These are phyloP conservation scores for Phaetusa simplex DNA, from an alignment of 2,113 vertebrate species.

Conservation along the genomic window DNA sequence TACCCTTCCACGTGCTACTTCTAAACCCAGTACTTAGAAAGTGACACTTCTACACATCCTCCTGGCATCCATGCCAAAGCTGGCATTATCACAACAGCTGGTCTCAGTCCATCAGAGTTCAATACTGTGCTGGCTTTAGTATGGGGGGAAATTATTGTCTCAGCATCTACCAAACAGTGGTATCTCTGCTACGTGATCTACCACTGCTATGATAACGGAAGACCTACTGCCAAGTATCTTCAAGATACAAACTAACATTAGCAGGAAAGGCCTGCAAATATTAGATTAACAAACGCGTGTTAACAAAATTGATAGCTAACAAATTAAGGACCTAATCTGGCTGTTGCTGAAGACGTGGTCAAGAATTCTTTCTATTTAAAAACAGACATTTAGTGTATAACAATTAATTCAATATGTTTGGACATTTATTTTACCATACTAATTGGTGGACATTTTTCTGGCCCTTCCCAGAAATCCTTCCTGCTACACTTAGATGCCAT, in stretches of 20 bases:
- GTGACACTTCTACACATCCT: not conserved
- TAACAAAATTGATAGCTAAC: not conserved
- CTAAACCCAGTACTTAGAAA: not conserved
- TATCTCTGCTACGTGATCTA: not conserved
- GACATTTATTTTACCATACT: not conserved
- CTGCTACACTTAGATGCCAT: not conserved
- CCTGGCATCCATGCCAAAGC: not conserved
- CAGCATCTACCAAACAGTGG: not conserved
- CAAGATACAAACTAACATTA: not conserved
- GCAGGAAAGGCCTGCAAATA: not conserved
- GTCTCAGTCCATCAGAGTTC: slow-evolving; percentile 22
- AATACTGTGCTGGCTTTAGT: not conserved
- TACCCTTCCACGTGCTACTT: not conserved
- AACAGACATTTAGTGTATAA: not conserved
- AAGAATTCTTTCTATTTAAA: not conserved
- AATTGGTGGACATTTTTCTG: not conserved
- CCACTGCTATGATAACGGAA: not conserved
- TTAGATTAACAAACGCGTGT: not conserved
- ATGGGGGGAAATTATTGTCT: not conserved
- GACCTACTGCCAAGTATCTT: not conserved
- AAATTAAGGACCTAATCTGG: not conserved
- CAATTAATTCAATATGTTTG: not conserved
- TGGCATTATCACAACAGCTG: not conserved
- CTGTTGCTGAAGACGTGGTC: not conserved
- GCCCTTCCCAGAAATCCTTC: not conserved